Evolutionary conservation across 2,113 vertebrate genomes (phyloP).

Genomic region (Helogale parvula): DNA sequence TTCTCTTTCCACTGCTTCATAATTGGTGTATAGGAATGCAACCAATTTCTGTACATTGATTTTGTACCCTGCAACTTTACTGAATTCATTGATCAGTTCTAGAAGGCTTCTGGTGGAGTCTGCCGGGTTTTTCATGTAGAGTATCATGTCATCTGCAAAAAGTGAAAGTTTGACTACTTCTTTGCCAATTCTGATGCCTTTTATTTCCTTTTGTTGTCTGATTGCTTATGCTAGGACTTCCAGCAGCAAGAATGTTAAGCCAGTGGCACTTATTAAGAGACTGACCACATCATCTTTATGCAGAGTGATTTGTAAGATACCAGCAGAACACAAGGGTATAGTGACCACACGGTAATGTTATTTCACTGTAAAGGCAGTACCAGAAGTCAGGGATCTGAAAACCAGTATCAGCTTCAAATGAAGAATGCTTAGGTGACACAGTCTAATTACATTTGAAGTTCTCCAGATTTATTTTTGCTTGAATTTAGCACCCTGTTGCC

Average conservation of each 20-base stretch:
- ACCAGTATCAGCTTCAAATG: background rate
- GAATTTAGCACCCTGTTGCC: background rate
- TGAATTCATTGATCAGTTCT: too few relatives aligned
- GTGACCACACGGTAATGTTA: background rate
- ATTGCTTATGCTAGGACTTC: too few relatives aligned
- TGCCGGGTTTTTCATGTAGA: too few relatives aligned
- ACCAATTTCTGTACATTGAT: too few relatives aligned
- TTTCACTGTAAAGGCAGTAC: background rate
- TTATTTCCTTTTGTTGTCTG: too few relatives aligned
- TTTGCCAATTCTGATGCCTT: too few relatives aligned
- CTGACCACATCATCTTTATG: conserved; percentile 9
- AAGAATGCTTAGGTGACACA: background rate
- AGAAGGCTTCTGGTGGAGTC: too few relatives aligned
- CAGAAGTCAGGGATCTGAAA: conserved; percentile 29
- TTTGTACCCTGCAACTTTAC: too few relatives aligned
- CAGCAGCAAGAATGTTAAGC: background rate
- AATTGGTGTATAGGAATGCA: too few relatives aligned
- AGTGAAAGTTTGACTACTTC: too few relatives aligned
- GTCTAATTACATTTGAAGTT: conserved; percentile 22
- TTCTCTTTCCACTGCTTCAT: too few relatives aligned
- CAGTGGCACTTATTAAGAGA: conserved; percentile 2
- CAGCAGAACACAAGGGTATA: background rate
- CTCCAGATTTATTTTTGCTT: background rate
- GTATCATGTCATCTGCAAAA: too few relatives aligned
- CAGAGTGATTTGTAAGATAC: conserved; percentile 27